A percentile compares a stretch with the other conserved stretches of the same genome.
Conservation (phyloP, 92 coral and sea anemone genomes). For the Parazoanthus darwini region DNA sequence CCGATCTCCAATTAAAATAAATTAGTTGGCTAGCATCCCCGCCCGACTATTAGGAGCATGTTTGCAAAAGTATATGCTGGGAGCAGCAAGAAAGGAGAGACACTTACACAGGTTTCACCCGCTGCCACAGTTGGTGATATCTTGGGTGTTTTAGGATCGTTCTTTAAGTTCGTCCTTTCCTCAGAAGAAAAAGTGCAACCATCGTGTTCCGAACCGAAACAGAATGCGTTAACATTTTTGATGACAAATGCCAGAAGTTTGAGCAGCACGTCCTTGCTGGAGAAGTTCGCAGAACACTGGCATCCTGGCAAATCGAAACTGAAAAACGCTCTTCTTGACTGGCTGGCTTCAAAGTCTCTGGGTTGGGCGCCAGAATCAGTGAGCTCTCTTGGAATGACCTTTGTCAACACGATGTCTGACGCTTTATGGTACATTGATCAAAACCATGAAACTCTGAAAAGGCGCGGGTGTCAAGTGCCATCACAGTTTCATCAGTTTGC, state of each 20-base stretch:
- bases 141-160: no score
- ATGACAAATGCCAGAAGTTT: neutral
- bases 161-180: no score
- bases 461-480: slow-evolving; percentile 23
- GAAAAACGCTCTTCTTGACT: slow-evolving; percentile 32
- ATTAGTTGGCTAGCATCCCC: no score
- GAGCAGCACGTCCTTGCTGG: slow-evolving; percentile 20
- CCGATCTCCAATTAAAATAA: no score
- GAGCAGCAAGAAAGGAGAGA: no score
- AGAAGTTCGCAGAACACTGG: slow-evolving; percentile 21
- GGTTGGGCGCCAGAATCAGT: slow-evolving; percentile 19
- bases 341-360: slow-evolving; percentile 33
- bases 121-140: no score
- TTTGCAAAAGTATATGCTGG: no score
- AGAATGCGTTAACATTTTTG: slow-evolving; percentile 5
- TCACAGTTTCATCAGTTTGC: slow-evolving; percentile 24
- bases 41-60: no score
- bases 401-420: slow-evolving; percentile 2
- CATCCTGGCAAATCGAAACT: slow-evolving; percentile 28
- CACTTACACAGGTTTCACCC: no score
- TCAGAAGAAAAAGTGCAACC: no score
- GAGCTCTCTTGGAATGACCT: slow-evolving; percentile 26
- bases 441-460: slow-evolving; percentile 33
- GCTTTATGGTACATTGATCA: slow-evolving; percentile 35
- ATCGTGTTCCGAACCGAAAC: no score